A percentile compares a stretch with the other conserved stretches of the same genome.
These are phyloP conservation scores for Calliphora vicina DNA, from an alignment of 1,140 invertebrate species.

Conservation along the genomic window DNA sequence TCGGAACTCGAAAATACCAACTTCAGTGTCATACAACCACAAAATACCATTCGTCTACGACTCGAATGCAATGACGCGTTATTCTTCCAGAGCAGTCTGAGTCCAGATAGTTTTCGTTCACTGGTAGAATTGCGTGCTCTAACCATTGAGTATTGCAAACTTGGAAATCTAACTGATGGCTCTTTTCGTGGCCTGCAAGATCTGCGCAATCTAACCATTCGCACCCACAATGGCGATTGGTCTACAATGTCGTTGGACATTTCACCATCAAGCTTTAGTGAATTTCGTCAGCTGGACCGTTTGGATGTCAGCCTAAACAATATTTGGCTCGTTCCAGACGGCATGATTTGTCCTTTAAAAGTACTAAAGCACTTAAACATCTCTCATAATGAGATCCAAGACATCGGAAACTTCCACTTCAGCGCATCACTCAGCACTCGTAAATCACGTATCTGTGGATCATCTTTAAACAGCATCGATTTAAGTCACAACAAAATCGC, in stretches of 20 bases:
- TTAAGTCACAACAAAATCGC: slow-evolving; percentile 85
- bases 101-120: slow-evolving; percentile 83
- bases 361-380: slow-evolving; percentile 81
- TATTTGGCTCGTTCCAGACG: slow-evolving; percentile 84
- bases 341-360: slow-evolving; percentile 80
- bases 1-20: slow-evolving; percentile 89
- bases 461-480: slow-evolving; percentile 78
- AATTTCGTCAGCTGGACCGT: slow-evolving; percentile 76
- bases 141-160: slow-evolving; percentile 89
- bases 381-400: slow-evolving; percentile 81
- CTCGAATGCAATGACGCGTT: slow-evolving; percentile 85
- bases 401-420: slow-evolving; percentile 80
- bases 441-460: slow-evolving; percentile 70
- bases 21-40: slow-evolving; percentile 87
- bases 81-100: slow-evolving; percentile 87
- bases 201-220: slow-evolving; percentile 82
- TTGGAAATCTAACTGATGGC: slow-evolving; percentile 84
- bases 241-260: slow-evolving; percentile 84
- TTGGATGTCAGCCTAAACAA: slow-evolving; percentile 89
- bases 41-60: slow-evolving; percentile 81
- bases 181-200: slow-evolving; percentile 83
- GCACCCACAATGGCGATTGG: slow-evolving; percentile 90
- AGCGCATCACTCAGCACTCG: slow-evolving; percentile 69
- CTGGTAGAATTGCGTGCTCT: slow-evolving; percentile 83
- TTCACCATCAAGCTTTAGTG: slow-evolving; percentile 75